A percentile compares a stretch with the other conserved stretches of the same genome.
These are phyloP conservation scores for Procambarus clarkii DNA, from an alignment of 1,140 invertebrate genomes.

Conservation along the genomic window DNA sequence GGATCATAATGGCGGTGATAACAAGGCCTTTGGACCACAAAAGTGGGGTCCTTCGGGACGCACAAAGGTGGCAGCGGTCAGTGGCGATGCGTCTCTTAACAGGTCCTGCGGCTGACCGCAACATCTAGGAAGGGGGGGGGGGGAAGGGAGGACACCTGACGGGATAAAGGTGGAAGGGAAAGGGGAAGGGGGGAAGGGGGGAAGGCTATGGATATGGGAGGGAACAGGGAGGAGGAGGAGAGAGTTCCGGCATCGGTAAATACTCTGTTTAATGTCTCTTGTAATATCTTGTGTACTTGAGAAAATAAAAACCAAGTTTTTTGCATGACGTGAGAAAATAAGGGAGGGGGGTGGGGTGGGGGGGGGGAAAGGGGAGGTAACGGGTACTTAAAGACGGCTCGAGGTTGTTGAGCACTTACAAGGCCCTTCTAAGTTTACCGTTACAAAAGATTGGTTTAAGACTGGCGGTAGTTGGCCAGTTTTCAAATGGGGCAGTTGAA, in stretches of 20 bases:
- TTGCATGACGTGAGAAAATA: neutral
- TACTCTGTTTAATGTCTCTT: too few species aligned
- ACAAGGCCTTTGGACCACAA: conserved; percentile 38
- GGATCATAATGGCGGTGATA: conserved; percentile 42
- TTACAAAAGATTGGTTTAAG: neutral
- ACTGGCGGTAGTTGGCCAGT: neutral
- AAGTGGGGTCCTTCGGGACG: conserved; percentile 26
- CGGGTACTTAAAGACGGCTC: too few species aligned
- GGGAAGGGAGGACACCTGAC: neutral
- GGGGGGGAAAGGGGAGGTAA: too few species aligned
- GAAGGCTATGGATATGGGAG: neutral
- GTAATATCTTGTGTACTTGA: too few species aligned
- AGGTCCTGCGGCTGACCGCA: conserved; percentile 1
- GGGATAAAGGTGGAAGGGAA: neutral
- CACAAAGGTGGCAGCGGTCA: conserved; percentile 33
- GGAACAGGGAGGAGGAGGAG: neutral
- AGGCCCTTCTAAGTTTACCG: neutral
- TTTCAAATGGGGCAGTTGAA: neutral
- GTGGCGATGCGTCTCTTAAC: neutral
- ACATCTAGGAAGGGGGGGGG: neutral
- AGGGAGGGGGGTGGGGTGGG: neutral
- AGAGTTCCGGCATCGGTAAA: neutral
- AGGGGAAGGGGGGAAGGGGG: neutral
- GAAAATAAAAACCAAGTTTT: too few species aligned
- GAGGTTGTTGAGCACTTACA: too few species aligned